Conservation (phyloP, 2,888 invertebrate genomes). For the Boloria selene region DNA sequence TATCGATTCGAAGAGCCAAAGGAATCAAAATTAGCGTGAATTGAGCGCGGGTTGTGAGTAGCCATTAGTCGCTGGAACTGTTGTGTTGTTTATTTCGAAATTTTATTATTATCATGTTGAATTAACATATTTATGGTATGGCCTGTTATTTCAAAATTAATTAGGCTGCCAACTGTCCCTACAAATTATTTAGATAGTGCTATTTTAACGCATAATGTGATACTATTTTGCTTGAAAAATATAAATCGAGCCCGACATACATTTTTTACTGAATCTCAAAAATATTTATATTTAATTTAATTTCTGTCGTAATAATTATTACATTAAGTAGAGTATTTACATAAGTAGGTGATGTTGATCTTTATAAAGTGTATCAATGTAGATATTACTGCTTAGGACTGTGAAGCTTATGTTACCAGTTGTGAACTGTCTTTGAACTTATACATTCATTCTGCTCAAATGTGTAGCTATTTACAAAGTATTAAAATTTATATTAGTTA, state of each 20-base stretch:
- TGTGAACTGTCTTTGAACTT: background rate
- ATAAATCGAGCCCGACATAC: slow-evolving; percentile 2
- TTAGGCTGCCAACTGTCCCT: slow-evolving; percentile 35
- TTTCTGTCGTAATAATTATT: slow-evolving; percentile 8
- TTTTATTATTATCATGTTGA: slow-evolving; percentile 66
- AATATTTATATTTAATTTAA: slow-evolving; percentile 9
- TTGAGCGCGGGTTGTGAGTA: slow-evolving; percentile 67
- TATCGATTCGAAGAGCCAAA: slow-evolving; percentile 60
- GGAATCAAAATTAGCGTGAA: slow-evolving; percentile 63
- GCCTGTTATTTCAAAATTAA: slow-evolving; percentile 46
- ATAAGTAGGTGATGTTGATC: background rate
- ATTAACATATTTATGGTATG: slow-evolving; percentile 49
- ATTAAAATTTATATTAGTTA: slow-evolving; percentile 12
- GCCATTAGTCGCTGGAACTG: slow-evolving; percentile 55
- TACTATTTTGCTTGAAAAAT: slow-evolving; percentile 24
- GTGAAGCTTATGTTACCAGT: slow-evolving; percentile 13
- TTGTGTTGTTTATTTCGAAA: slow-evolving; percentile 72
- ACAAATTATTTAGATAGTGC: slow-evolving; percentile 40
- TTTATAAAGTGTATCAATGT: slow-evolving; percentile 9
- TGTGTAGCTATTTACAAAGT: slow-evolving; percentile 10
- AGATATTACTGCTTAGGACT: slow-evolving; percentile 2
- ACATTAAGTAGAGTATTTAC: slow-evolving; percentile 6
- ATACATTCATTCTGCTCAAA: slow-evolving; percentile 1
- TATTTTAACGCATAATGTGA: slow-evolving; percentile 26
- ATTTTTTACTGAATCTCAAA: slow-evolving; percentile 15